phyloP scores from a whole-genome alignment of 2,797 vertebrate genomes.

The Girardinus metallicus region DNA sequence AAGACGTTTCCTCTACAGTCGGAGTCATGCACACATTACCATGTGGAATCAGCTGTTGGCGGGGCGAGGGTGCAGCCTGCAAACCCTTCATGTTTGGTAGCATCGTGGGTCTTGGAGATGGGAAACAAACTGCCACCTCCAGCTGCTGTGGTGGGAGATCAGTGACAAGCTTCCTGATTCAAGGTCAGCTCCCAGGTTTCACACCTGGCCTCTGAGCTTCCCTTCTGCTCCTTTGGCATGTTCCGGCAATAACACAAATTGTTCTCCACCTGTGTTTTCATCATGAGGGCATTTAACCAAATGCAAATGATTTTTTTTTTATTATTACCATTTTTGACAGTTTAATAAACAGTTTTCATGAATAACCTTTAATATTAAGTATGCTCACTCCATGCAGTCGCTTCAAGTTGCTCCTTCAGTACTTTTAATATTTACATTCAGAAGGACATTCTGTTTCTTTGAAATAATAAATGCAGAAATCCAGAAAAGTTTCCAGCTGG shows the following conservation, averaged over 20 bases:
- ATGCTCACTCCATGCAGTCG: neutral
- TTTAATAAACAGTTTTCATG: neutral
- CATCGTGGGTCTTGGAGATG: neutral
- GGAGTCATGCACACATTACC: neutral
- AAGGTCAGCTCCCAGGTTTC: neutral
- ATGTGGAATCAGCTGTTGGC: neutral
- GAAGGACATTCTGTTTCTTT: neutral
- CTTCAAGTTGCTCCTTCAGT: neutral
- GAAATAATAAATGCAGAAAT: neutral
- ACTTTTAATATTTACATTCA: neutral
- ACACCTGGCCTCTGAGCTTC: conserved; percentile 2
- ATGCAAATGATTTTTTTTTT: neutral
- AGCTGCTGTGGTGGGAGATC: neutral
- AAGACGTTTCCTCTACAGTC: neutral
- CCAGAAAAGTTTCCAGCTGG: neutral
- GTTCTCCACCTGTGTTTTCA: conserved; percentile 2
- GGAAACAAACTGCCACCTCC: neutral
- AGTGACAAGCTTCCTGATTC: conserved; percentile 2
- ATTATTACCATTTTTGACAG: conserved; percentile 6
- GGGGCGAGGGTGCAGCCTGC: neutral
- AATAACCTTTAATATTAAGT: conserved; percentile 2
- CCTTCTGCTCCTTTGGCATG: conserved; percentile 6
- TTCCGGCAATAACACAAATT: conserved; percentile 5
- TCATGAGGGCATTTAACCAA: conserved; percentile 4
- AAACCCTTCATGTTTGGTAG: conserved; percentile 1